Conservation (phyloP, 1,140 invertebrate species). For the Pinna nobilis region DNA sequence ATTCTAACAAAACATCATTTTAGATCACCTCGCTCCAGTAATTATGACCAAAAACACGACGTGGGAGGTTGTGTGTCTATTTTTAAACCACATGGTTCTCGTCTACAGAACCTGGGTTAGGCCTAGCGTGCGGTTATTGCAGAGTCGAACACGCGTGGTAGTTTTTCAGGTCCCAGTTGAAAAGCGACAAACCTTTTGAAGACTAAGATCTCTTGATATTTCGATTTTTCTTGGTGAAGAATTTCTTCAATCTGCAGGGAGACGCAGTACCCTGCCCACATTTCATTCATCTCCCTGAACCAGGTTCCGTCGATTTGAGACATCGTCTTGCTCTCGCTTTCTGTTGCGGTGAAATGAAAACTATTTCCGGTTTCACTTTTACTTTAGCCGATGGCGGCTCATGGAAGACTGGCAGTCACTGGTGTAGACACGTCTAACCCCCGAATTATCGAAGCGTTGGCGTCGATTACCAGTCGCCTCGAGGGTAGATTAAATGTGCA, state of each 20-base stretch:
- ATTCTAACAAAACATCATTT: too few relatives aligned
- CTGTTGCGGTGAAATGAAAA: not conserved
- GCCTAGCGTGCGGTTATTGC: too few relatives aligned
- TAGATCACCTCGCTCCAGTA: too few relatives aligned
- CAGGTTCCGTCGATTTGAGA: constrained; percentile 54
- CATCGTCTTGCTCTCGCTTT: constrained; percentile 2
- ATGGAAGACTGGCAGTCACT: not conserved
- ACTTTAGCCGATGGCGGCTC: too few relatives aligned
- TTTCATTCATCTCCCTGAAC: constrained; percentile 76
- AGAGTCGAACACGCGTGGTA: not conserved
- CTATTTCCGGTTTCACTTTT: too few relatives aligned
- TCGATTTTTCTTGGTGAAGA: constrained; percentile 86
- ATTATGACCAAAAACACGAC: too few relatives aligned
- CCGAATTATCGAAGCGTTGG: not conserved
- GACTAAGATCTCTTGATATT: constrained; percentile 92
- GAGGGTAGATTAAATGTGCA: too few relatives aligned
- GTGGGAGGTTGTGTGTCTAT: too few relatives aligned
- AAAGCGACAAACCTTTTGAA: constrained; percentile 85
- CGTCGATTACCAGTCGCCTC: not conserved
- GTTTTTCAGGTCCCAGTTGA: not conserved
- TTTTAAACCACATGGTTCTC: too few relatives aligned
- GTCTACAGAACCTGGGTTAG: too few relatives aligned
- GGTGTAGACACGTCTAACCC: not conserved
- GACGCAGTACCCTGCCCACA: constrained; percentile 91
- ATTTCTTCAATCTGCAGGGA: constrained; percentile 91